Base-by-base conservation (phyloP, 2,888 invertebrate genomes). In the Hyalella azteca region DNA sequence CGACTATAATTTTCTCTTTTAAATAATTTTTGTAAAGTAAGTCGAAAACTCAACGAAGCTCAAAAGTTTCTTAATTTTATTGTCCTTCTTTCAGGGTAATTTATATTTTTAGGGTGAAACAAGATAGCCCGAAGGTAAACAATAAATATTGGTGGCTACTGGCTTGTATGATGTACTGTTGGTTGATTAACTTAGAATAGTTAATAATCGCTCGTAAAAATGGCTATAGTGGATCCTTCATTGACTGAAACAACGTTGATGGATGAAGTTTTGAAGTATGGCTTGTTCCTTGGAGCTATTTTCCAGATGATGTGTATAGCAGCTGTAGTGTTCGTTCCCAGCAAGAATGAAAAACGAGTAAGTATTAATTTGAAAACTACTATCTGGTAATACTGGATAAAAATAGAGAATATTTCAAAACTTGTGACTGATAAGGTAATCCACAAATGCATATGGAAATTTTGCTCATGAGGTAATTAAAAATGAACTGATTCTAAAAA, bases 261-360 rank as follows among this genome's bases (percentile, higher is more conserved):
- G 86, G 93, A 93, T 83, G 91, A 92, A 22, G 89, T 94, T 81
- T 91, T 95, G 41, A 91, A 93, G 45, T 93, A 93, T 88, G 95
- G 95, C 19, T 89, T 96, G 5, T 95, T 95, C 86, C 89, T 95
- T 49, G 95, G 95, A 5, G 95, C 95, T 22, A 90, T 94, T n/a
- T 96, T 96, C 87, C 96, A 96, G 88, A 88, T 96, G 79, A 89
- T 93, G 32, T 96, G 95, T 87, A 90, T 96, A 84, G 90, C 93
- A 77, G 94, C 95, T 29, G 94, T 95, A 85, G 92, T 95, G 75
- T 91, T 94, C 81, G 90, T 94, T 82, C 92, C 92, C n/a, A 92
- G 92, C 85, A 91, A 90, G 86, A 90, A 91, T 85, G 90, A 90
- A 41, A 78, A 75, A 49, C 77, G 79, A 81, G 84, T 84, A 54